These are phyloP conservation scores for Agelaius phoeniceus DNA, from an alignment of 2,113 vertebrate genomes.

Conservation along the genomic window DNA sequence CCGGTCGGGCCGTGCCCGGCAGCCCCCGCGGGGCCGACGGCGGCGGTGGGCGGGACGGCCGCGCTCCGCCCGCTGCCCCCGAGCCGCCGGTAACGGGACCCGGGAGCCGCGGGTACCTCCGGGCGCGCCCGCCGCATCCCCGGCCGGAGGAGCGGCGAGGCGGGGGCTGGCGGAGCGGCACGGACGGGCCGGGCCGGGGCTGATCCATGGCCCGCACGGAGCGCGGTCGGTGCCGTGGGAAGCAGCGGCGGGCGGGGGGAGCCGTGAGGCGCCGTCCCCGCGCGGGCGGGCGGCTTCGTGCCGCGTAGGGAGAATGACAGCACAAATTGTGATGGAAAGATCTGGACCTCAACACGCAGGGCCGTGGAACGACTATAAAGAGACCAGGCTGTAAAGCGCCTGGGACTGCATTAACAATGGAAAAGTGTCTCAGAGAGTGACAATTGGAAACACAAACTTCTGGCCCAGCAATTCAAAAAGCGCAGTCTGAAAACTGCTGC, in stretches of 20 bases:
- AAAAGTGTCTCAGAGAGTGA: background rate
- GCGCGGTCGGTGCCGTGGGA: background rate
- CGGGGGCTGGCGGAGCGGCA: background rate
- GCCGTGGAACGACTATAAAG: background rate
- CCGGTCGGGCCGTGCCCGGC: background rate
- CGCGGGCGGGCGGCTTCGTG: background rate
- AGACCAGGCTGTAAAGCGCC: background rate
- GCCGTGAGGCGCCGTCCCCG: background rate
- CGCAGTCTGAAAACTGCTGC: background rate
- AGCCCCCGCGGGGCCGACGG: background rate
- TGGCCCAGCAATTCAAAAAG: background rate
- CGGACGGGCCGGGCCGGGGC: rapidly evolving
- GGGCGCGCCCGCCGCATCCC: background rate
- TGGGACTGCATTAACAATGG: background rate
- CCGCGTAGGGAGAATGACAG: background rate
- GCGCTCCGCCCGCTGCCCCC: background rate
- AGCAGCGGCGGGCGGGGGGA: background rate
- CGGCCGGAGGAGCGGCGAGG: background rate
- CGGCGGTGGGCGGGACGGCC: background rate
- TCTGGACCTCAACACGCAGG: background rate
- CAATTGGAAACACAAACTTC: conserved; percentile 54
- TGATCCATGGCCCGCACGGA: background rate
- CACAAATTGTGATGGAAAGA: background rate
- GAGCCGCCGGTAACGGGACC: background rate
- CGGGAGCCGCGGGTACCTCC: background rate